These are phyloP conservation scores for Chloroceryle amazona DNA, from an alignment of 2,797 vertebrate species.

Conservation along the genomic window DNA sequence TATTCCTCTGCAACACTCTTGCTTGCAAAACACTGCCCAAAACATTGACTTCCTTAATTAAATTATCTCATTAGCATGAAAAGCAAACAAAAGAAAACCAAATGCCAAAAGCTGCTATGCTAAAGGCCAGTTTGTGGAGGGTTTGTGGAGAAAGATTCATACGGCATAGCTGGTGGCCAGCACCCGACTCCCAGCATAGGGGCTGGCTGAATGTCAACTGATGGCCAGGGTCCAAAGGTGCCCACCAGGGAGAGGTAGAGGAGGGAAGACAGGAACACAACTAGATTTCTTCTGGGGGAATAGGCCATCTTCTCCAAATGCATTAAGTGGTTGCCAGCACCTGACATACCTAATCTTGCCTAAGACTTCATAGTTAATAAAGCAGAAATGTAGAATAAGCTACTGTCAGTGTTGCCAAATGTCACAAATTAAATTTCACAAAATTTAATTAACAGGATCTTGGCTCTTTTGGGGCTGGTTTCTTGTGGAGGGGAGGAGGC, in stretches of 20 bases:
- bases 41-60: conserved; percentile 60
- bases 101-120: conserved; percentile 46
- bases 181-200: fast-evolving
- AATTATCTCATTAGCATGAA: conserved; percentile 69
- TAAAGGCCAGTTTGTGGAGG: background rate
- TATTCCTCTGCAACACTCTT: background rate
- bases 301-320: background rate
- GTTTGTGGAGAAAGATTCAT: background rate
- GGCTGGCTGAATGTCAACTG: background rate
- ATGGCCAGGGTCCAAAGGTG: background rate
- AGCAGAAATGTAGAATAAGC: conserved; percentile 62
- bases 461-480: background rate
- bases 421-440: conserved; percentile 41
- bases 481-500: background rate
- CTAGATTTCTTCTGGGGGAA: background rate
- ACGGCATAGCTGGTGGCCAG: fast-evolving
- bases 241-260: background rate
- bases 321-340: conserved; percentile 52
- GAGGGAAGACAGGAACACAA: background rate
- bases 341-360: conserved; percentile 58
- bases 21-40: conserved; percentile 47
- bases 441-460: conserved; percentile 56
- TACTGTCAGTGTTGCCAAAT: conserved; percentile 45
- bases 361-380: conserved; percentile 63
- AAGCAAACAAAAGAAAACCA: conserved; percentile 50